Base-by-base conservation (phyloP, 2,888 invertebrate species). In the Zygothrica quintamaculata region DNA sequence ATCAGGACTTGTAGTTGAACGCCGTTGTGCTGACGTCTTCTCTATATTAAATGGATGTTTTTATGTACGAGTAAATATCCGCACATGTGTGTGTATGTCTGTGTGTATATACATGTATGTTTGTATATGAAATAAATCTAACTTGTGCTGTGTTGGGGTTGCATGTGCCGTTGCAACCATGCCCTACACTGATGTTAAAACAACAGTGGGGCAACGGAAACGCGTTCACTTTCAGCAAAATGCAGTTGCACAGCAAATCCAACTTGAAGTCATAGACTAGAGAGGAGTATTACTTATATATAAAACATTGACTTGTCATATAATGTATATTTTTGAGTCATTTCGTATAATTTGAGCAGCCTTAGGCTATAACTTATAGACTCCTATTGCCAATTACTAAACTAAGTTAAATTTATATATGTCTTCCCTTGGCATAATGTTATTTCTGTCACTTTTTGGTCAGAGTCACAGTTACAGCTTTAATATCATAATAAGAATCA, bases 21-120 rank as follows among this genome's bases (percentile, higher is more conserved):
- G n/a, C 40, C 43, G 53, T 55, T 64, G 65, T 70, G 70, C 75
- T 68, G 69, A 64, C 74, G 43, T 69, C 48, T 60, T 56, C 74
- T 50, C 56, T 72, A 58, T 75, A 70, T 75, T 69, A 69, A 75
- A 72, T 57, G 64, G 40, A 52, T 70, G 70, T 53, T 44, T 57
- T 57, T 62, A 47, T 60, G 25, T 46, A 16, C 34, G 18, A 33
- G 40, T 22, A 18, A 11, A 0, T 40, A 15, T 22, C 22, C 26
- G 22, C 33, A 18, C 9, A 3, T 46, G 4, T 36, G 1, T 12
- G 11, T 40, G 29, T 39, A 9, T 31, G n/a, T 26, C 13, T 36
- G 12, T 31, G n/a, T 26, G 13, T 36, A 2, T 3, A 9, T 2
- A 1, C 40, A 7, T 56, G 5, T 13, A 9, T 3, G 15, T 39